These are phyloP conservation scores for Didymodactylos carnosus DNA, from an alignment of 2,888 invertebrate genomes.

Conservation along the genomic window DNA sequence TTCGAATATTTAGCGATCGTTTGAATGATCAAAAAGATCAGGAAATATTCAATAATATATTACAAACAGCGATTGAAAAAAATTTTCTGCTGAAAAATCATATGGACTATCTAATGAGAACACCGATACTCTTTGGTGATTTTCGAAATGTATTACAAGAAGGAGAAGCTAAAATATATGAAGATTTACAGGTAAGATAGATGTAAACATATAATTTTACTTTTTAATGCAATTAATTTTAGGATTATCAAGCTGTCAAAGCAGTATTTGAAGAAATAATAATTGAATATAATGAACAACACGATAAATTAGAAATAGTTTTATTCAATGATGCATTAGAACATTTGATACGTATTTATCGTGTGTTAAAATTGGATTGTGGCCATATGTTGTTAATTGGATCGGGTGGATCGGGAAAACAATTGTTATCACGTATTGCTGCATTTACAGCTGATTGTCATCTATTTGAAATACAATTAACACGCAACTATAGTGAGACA, in stretches of 20 bases:
- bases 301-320: slow-evolving; percentile 53
- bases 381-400: slow-evolving; percentile 69
- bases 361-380: slow-evolving; percentile 58
- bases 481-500: slow-evolving; percentile 63
- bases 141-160: slow-evolving; percentile 65
- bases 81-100: slow-evolving; percentile 24
- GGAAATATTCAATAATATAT: background rate
- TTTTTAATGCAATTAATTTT: too few species aligned
- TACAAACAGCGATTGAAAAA: slow-evolving; percentile 2
- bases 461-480: slow-evolving; percentile 55
- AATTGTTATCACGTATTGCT: slow-evolving; percentile 47
- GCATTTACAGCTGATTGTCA: slow-evolving; percentile 65
- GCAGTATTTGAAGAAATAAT: slow-evolving; percentile 68
- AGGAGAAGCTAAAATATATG: slow-evolving; percentile 58
- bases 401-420: slow-evolving; percentile 71
- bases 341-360: slow-evolving; percentile 65
- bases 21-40: slow-evolving; percentile 46
- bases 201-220: too few species aligned
- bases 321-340: slow-evolving; percentile 76
- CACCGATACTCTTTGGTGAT: slow-evolving; percentile 69
- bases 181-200: slow-evolving; percentile 47
- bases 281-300: slow-evolving; percentile 60
- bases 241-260: slow-evolving; percentile 73
- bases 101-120: slow-evolving; percentile 50
- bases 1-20: slow-evolving; percentile 64